Base-by-base conservation (phyloP, 1,140 invertebrate genomes). In the Zaprionus vittiger region DNA sequence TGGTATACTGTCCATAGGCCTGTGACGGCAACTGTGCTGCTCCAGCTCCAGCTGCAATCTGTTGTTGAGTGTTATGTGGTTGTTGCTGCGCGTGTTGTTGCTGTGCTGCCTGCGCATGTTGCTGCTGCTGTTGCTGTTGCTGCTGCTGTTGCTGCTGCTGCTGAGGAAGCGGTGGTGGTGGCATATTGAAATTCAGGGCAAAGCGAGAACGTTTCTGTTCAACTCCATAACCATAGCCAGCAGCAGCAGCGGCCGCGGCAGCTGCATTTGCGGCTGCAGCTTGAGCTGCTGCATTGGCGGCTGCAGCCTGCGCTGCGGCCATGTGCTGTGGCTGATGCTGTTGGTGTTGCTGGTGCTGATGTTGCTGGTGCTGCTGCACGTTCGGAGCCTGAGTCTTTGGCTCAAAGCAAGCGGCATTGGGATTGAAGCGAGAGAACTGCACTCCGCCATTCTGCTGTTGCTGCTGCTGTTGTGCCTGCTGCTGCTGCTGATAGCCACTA, bases 161-260 rank as follows among this genome's bases (percentile, higher is more conserved):
- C 14, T 83, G 81, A 49, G 77, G 55, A 70, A 86, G 57, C 17
- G 81, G 74, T 68, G 73, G 83, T 55, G 83, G 80, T 55, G 81
- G 84, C 84, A 89, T 89, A 41, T 90, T 84, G 41, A 91, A 86
- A 60, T 86, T 90, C 73, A 90, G 65, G 20, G 81, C 79, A 55
- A 90, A 90, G 5, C 85, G 86, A 0, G 85, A 90, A 0, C 85
- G 85, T 54, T 90, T 90, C 71, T 90, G 85, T 60, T 90, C 85
- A 5, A 80, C 57, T 1, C 85, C 85, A 37, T 90, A 77, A 4
- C 75, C 75, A 57, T 68, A 90, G 17, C 79, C 76, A 20, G 83
- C 80, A 12, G 81, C 81, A 14, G 77, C 76, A 2, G 79, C 67
- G 11, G 68, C 68, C 5, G 63, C 47, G 12, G 47, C 65, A 12